A percentile compares a stretch with the other conserved stretches of the same genome.
Evolutionary conservation across 92 coral and sea anemone genomes (phyloP).

Genomic region (Plumapathes pennacea): DNA sequence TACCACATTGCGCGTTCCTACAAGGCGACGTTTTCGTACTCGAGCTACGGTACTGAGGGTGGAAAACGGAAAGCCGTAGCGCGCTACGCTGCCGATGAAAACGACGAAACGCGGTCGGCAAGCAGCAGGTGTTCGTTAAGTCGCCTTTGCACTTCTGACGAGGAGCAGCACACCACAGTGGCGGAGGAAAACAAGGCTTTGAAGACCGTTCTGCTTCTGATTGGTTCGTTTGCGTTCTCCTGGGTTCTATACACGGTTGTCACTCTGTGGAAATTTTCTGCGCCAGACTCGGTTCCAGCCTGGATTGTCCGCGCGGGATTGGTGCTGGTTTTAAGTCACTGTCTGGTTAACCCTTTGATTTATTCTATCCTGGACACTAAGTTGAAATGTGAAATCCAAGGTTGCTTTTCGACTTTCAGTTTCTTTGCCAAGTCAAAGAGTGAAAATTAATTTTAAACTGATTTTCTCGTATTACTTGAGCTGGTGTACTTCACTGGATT

Average conservation of each 20-base stretch:
- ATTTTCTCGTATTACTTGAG: too few species aligned
- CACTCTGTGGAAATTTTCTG: slow-evolving; percentile 29
- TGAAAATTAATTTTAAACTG: too few species aligned
- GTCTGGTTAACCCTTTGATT: slow-evolving; percentile 21
- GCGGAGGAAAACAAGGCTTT: slow-evolving; percentile 22
- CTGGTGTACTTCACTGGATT: too few species aligned
- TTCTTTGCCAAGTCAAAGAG: too few species aligned
- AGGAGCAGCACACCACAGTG: not conserved
- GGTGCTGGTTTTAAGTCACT: slow-evolving; percentile 19
- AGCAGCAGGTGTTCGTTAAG: not conserved
- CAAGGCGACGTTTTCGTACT: not conserved
- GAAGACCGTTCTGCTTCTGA: slow-evolving; percentile 24
- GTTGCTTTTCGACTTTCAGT: too few species aligned
- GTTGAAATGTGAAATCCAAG: slow-evolving; percentile 13
- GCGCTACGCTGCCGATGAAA: too few species aligned
- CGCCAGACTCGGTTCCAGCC: slow-evolving; percentile 20
- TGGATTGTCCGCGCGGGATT: slow-evolving; percentile 33
- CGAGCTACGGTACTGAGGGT: not conserved
- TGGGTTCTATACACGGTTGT: slow-evolving; percentile 27
- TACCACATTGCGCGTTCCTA: slow-evolving; percentile 16
- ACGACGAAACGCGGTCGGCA: not conserved
- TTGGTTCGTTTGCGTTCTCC: slow-evolving; percentile 23
- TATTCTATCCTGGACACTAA: slow-evolving; percentile 22
- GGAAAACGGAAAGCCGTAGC: too few species aligned
- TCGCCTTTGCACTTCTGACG: not conserved